Percentiles rank a stretch among this genome's conserved stretches.
Conservation (phyloP, 1,140 invertebrate genomes). For the Caenorhabditis inopinata region DNA sequence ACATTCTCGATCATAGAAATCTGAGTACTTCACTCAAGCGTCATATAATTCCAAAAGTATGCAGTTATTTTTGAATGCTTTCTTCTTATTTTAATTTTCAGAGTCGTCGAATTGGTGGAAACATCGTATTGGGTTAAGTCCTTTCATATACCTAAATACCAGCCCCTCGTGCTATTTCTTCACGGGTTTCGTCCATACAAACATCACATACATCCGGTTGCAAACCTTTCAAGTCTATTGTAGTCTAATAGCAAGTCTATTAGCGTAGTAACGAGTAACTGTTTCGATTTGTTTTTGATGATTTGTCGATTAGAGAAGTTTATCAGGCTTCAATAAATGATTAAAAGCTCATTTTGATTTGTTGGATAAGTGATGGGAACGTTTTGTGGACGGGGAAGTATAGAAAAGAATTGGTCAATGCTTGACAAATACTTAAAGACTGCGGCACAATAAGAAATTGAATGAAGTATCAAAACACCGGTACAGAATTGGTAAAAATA, state of each 20-base stretch:
- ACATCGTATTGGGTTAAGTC: not conserved
- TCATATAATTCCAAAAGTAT: slow-evolving; percentile 8
- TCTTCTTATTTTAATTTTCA: not conserved
- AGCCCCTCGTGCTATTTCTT: not conserved
- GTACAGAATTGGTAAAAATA: not conserved
- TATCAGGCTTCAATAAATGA: too few relatives aligned
- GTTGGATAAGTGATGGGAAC: too few relatives aligned
- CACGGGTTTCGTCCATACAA: too few relatives aligned
- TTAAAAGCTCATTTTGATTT: too few relatives aligned
- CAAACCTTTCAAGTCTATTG: not conserved
- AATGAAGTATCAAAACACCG: not conserved
- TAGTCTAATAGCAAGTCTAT: not conserved
- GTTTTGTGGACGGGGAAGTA: too few relatives aligned
- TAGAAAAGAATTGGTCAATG: not conserved
- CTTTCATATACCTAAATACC: not conserved
- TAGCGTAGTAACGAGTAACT: too few relatives aligned
- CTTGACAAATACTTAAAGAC: not conserved
- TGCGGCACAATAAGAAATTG: not conserved
- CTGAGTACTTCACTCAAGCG: not conserved
- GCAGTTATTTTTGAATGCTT: not conserved
- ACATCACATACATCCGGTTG: not conserved
- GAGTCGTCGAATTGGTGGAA: slow-evolving; percentile 18
- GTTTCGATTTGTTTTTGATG: too few relatives aligned
- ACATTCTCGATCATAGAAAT: not conserved
- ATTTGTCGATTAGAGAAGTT: too few relatives aligned